Evolutionary conservation across 23 tunicate species (phyloP), one percentile per base, ranked within the genome.

Genomic region (Oikopleura dioica): DNA sequence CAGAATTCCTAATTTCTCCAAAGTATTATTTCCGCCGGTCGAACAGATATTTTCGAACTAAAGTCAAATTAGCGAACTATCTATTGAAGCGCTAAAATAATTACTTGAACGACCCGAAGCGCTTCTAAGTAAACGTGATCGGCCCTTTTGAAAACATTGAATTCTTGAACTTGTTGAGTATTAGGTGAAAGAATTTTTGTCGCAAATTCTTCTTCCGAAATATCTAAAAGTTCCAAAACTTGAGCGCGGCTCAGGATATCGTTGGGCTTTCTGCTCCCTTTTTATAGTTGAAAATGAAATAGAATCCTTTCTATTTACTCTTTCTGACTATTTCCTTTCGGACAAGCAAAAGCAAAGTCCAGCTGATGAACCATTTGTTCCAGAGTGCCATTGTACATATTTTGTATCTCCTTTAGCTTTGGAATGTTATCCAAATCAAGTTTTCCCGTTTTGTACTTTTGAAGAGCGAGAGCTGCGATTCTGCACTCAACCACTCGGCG

Each of bases 101-200:
- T 0, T 24, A 0, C 59, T 68, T 80, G 68, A 38, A 59, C 36
- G 0, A 91, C 97, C 0, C 92, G 84, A 0, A 78, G 69, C 32
- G 97, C 97, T 77, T 91, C 97, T 36, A 82, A 76, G 78, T 82
- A 91, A 24, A 91, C 97, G 80, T 91, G 97, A 31, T 78, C 81
- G 0, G 92, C 84, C 38, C 97, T 82, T 30, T 91, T 83, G 37
- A 81, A 55, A 38, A 91, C 37, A 38, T 91, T 85, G 84, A 91
- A 91, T 21, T 80, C 31, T 1, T 79, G 34, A 0, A 50, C 23
- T 77, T 35, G 35, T 34, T 9, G 96, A 84, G 36, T 84, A 84
- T 63, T 89, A 35, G 59, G 84, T 81, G 50, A 89, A 76, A 24
- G 79, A 82, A 35, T 38, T 76, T 28, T 82, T 80, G 9, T 9